These are phyloP conservation scores for Brachionus sp. DNA, from an alignment of 1,140 invertebrate species.

Conservation along the genomic window DNA sequence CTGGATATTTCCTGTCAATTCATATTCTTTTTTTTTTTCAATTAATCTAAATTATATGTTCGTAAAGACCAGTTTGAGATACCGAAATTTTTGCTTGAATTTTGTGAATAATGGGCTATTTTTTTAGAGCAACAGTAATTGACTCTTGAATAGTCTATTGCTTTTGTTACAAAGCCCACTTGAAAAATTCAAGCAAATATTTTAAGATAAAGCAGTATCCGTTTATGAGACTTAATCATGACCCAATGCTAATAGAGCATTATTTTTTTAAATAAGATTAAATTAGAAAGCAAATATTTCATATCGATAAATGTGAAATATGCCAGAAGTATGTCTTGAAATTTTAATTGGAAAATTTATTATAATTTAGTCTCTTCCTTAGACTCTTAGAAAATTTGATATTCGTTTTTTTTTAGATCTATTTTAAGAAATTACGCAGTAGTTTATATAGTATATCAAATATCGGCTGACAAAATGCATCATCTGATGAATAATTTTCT, in stretches of 20 bases:
- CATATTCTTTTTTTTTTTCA: not conserved
- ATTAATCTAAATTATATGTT: slow-evolving; percentile 5
- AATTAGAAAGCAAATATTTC: slow-evolving; percentile 5
- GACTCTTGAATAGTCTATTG: not conserved
- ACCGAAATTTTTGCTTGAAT: not conserved
- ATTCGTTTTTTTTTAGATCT: not conserved
- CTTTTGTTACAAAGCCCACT: not conserved
- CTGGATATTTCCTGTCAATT: not conserved
- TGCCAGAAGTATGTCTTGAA: not conserved
- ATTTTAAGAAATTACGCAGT: not conserved
- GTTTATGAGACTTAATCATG: not conserved
- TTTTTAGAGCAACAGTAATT: slow-evolving; percentile 10
- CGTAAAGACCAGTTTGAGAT: not conserved
- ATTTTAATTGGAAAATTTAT: not conserved
- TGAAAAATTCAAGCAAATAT: slow-evolving; percentile 11
- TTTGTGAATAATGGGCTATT: not conserved
- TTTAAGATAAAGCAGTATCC: slow-evolving; percentile 19
- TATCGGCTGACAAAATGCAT: not conserved
- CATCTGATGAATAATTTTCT: not conserved
- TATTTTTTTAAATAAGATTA: slow-evolving; percentile 1
- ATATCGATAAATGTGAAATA: slow-evolving; percentile 5
- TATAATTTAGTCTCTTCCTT: not conserved
- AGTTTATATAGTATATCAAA: not conserved
- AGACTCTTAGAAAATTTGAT: not conserved
- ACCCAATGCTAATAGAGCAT: not conserved